A percentile compares a stretch with the other conserved stretches of the same genome.
phyloP scores from a whole-genome alignment of 2,888 invertebrate genomes.

The Candidula unifasciata region DNA sequence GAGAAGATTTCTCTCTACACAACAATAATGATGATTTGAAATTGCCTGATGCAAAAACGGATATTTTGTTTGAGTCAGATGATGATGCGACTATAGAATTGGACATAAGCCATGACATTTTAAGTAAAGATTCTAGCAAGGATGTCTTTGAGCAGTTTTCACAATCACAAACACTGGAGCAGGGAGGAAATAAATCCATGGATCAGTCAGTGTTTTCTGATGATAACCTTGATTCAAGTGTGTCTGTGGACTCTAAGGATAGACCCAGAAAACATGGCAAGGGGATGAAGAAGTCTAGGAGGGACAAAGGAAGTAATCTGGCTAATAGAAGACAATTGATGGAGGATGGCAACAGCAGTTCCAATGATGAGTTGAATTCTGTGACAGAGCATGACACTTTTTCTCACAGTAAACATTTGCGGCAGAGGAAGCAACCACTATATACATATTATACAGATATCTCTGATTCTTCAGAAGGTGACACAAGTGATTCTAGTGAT shows the following conservation, averaged over 20 bases:
- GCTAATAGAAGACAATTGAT: constrained; percentile 23
- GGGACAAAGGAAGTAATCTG: constrained; percentile 32
- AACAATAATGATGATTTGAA: neutral
- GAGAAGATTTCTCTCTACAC: neutral
- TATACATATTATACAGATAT: constrained; percentile 42
- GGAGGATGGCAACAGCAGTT: constrained; percentile 42
- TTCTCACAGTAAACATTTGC: constrained; percentile 24
- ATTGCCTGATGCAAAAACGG: neutral
- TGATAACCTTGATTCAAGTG: neutral
- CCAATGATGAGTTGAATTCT: constrained; percentile 37
- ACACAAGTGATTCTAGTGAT: constrained; percentile 47
- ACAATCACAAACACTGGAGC: neutral
- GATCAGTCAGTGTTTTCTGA: neutral
- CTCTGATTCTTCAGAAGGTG: constrained; percentile 48
- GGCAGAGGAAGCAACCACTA: constrained; percentile 35
- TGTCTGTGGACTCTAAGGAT: neutral
- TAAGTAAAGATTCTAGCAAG: neutral
- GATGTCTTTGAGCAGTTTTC: neutral
- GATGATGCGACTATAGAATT: constrained; percentile 16
- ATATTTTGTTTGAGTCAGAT: constrained; percentile 15
- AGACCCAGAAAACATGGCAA: constrained; percentile 15
- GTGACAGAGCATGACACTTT: neutral
- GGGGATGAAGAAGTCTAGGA: constrained; percentile 18
- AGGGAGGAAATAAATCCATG: neutral
- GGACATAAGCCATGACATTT: neutral